Percentiles rank a stretch among this genome's conserved stretches.
These are phyloP conservation scores for Hemibagrus wyckioides DNA, from an alignment of 2,113 vertebrate species.

Conservation along the genomic window DNA sequence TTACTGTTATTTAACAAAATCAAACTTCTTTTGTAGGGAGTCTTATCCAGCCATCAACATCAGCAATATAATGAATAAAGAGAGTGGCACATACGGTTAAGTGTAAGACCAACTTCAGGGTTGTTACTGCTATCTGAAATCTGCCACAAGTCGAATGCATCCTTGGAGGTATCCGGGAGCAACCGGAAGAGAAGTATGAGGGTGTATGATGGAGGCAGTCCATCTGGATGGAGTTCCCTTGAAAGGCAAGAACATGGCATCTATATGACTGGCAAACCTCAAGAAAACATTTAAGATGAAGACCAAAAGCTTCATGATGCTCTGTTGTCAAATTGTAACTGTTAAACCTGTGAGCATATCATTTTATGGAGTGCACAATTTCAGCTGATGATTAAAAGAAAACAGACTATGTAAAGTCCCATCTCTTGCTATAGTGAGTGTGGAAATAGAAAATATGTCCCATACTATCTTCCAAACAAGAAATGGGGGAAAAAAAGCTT, in stretches of 20 bases:
- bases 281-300: background rate
- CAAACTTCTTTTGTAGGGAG: constrained; percentile 6
- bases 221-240: constrained; percentile 94
- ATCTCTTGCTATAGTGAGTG: background rate
- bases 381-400: constrained; percentile 13
- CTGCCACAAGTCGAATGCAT: constrained; percentile 97
- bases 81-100: constrained; percentile 84
- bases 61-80: constrained; percentile 19
- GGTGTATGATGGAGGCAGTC: constrained; percentile 89
- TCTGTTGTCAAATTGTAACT: background rate
- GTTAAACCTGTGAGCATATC: background rate
- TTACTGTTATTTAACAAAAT: constrained; percentile 21
- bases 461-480: background rate
- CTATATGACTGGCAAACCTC: background rate
- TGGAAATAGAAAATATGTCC: background rate
- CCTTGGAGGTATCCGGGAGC: constrained; percentile 83
- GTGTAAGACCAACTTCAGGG: constrained; percentile 89
- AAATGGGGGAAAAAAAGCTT: constrained; percentile 1
- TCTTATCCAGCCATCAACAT: constrained; percentile 21
- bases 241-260: constrained; percentile 39
- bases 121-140: constrained; percentile 92
- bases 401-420: background rate
- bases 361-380: background rate
- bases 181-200: constrained; percentile 93
- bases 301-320: background rate